phyloP scores from a whole-genome alignment of 2,888 invertebrate species.

The Pheosia tremula region DNA sequence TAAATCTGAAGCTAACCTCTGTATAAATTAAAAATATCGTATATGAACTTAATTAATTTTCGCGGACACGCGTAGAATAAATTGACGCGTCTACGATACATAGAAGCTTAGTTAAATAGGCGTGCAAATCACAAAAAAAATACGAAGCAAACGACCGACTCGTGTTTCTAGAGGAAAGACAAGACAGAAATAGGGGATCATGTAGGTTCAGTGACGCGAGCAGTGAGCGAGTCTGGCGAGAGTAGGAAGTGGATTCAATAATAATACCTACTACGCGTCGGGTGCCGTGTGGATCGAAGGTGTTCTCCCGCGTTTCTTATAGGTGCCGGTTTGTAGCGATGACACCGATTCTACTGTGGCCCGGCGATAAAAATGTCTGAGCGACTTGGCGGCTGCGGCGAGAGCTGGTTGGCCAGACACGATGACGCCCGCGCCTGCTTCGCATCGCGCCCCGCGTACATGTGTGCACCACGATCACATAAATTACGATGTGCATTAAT shows the following conservation, averaged over 20 bases:
- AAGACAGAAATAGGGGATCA: conserved; percentile 68
- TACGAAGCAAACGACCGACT: conserved; percentile 39
- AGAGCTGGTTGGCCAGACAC: conserved; percentile 54
- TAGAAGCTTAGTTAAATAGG: conserved; percentile 20
- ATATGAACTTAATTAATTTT: conserved; percentile 16
- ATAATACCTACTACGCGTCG: conserved; percentile 21
- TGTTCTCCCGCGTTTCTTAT: conserved; percentile 26
- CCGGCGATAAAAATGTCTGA: conserved; percentile 36
- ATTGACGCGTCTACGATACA: conserved; percentile 14
- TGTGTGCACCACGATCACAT: conserved; percentile 4
- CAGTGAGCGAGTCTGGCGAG: conserved; percentile 32
- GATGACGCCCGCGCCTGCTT: conserved; percentile 55
- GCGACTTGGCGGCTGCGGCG: conserved; percentile 34
- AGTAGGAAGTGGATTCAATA: conserved; percentile 37
- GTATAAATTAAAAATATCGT: conserved; percentile 8
- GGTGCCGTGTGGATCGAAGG: conserved; percentile 24
- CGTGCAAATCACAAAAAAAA: conserved; percentile 33
- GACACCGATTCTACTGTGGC: conserved; percentile 22
- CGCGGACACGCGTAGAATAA: conserved; percentile 16
- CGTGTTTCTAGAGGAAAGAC: conserved; percentile 72
- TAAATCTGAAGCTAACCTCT: not conserved
- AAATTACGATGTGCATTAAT: conserved; percentile 20
- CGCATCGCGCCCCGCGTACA: conserved; percentile 7
- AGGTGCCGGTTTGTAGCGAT: conserved; percentile 27
- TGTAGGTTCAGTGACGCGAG: conserved; percentile 64